Evolutionary conservation across 2,113 vertebrate genomes (phyloP), one percentile per base, ranked within the genome.

Genomic region (Petrocephalus zakoni): DNA sequence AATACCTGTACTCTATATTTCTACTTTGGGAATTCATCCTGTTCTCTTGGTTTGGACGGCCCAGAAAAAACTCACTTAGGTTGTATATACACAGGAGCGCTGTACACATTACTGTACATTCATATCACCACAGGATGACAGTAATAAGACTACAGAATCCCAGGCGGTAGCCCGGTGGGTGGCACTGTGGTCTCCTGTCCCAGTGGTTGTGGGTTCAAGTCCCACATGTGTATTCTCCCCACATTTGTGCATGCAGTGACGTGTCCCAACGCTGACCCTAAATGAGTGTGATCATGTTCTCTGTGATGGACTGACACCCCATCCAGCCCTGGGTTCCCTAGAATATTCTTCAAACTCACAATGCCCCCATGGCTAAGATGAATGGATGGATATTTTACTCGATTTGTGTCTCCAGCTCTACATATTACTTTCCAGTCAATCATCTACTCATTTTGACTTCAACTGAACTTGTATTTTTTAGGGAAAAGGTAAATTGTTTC

Each of bases 41-140:
- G 7, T 87, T 87, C 25, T 21, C 34, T 21, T 34, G 15, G 2
- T 37, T 87, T 5, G 51, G 51, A 13, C 17, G 22, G 25, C 21
- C 6, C 10, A n/a, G 81, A 42, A 85, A 51, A 53, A 53, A 85
- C 83, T 15, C 25, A 83, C 46, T 46, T 22, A 11, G 21, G 11
- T 9, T 47, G 46, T 83, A 83, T 83, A 83, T 46, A 46, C 37
- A 49, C 42, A 83, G 10, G 81, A 21, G 22, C 37, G 15, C 21
- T 83, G 81, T 83, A 19, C 42, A 78, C 72, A 42, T 78, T 78
- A 78, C 34, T 78, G 72, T 78, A 78, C 34, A 78, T 78, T 78
- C 34, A 42, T 42, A 78, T 78, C 72, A 78, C 37, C 61, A 68
- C 25, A 68, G 1, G 61, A 68, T 68, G 61, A 25, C 61, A 68